Evolutionary conservation across 2,797 vertebrate species (phyloP).

Genomic region (Enteromius argenteus): DNA sequence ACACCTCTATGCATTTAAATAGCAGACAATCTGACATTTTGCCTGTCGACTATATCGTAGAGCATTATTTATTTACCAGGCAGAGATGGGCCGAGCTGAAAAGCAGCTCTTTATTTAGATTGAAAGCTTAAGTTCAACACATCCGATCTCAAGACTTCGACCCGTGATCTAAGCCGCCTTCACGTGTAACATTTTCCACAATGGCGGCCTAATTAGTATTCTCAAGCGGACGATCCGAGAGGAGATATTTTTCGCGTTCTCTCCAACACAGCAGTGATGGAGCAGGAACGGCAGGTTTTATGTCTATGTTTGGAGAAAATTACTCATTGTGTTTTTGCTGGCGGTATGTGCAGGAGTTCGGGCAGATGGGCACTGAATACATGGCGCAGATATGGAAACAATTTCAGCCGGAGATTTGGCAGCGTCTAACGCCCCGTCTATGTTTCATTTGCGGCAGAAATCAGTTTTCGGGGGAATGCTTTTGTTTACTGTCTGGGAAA

Average conservation of each 20-base stretch:
- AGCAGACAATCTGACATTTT: constrained; percentile 54
- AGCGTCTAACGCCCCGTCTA: constrained; percentile 48
- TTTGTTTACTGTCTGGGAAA: constrained; percentile 59
- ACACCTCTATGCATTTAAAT: constrained; percentile 58
- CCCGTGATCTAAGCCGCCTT: constrained; percentile 36
- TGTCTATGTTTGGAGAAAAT: constrained; percentile 64
- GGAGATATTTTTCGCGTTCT: constrained; percentile 49
- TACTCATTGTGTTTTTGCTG: constrained; percentile 66
- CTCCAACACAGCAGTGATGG: constrained; percentile 42
- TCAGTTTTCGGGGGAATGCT: constrained; percentile 58
- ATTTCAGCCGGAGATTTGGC: constrained; percentile 65
- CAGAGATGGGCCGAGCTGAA: constrained; percentile 25
- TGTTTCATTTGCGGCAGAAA: constrained; percentile 64
- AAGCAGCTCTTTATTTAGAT: constrained; percentile 43
- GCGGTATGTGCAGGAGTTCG: constrained; percentile 41
- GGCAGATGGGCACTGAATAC: constrained; percentile 62
- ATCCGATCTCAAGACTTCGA: not conserved
- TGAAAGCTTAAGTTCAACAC: constrained; percentile 35
- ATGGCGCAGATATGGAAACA: constrained; percentile 65
- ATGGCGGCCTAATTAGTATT: constrained; percentile 51
- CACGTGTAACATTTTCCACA: constrained; percentile 50
- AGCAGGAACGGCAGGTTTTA: constrained; percentile 52
- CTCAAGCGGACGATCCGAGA: constrained; percentile 50
- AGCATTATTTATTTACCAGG: constrained; percentile 48
- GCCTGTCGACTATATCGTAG: constrained; percentile 36